A percentile compares a stretch with the other conserved stretches of the same genome.
phyloP scores from a whole-genome alignment of 2,113 vertebrate species.

The Tringa solitaria region DNA sequence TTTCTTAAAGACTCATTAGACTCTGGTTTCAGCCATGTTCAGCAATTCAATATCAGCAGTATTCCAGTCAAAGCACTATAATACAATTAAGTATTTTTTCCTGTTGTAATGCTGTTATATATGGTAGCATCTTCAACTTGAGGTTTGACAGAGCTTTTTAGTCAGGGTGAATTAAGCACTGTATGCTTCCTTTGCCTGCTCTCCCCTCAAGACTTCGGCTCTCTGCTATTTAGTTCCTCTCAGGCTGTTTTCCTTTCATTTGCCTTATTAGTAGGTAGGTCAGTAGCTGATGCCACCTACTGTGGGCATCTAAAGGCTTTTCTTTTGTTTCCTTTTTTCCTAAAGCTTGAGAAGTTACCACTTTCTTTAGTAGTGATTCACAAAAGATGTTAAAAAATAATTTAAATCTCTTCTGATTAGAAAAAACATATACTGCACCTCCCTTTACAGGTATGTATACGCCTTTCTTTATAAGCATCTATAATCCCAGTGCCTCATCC shows the following conservation, averaged over 20 bases:
- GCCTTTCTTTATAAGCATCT: neutral
- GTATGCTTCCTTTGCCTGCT: slow-evolving; percentile 29
- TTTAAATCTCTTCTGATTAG: slow-evolving; percentile 15
- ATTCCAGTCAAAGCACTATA: slow-evolving; percentile 11
- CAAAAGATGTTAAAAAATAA: slow-evolving; percentile 48
- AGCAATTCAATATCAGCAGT: slow-evolving; percentile 10
- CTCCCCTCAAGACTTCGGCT: slow-evolving; percentile 31
- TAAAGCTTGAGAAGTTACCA: slow-evolving; percentile 56
- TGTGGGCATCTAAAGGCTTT: slow-evolving; percentile 70
- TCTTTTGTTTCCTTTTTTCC: slow-evolving; percentile 52
- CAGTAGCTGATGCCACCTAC: slow-evolving; percentile 70
- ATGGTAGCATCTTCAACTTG: slow-evolving; percentile 42
- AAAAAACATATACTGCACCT: neutral
- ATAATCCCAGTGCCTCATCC: neutral
- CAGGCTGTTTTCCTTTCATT: slow-evolving; percentile 71
- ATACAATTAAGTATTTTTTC: slow-evolving; percentile 19
- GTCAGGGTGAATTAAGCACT: slow-evolving; percentile 46
- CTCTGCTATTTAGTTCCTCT: slow-evolving; percentile 64
- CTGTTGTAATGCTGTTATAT: neutral
- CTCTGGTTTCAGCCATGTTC: neutral
- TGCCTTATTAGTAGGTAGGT: slow-evolving; percentile 73
- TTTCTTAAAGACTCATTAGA: neutral
- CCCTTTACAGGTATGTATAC: neutral
- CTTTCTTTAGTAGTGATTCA: slow-evolving; percentile 40
- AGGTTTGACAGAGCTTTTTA: slow-evolving; percentile 51